Percentiles rank a stretch among this genome's conserved stretches.
Conservation (phyloP, 2,797 vertebrate species). For the Ptychadena robeensis region DNA sequence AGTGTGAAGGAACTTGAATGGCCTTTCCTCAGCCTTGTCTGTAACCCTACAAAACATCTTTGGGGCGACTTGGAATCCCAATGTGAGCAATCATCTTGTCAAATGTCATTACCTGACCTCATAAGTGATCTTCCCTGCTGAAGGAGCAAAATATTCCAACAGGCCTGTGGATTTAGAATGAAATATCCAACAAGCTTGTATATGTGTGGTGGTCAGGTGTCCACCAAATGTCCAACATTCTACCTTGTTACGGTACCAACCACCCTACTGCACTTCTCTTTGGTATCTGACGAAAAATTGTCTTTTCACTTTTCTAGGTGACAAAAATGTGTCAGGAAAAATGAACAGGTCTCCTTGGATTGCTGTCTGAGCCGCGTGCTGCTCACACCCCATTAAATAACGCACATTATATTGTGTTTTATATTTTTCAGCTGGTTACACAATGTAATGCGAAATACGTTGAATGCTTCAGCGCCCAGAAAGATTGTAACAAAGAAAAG, state of each 20-base stretch:
- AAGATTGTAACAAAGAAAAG: constrained; percentile 99
- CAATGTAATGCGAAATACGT: constrained; percentile 91
- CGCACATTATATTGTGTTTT: constrained; percentile 56
- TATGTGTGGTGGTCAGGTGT: background rate
- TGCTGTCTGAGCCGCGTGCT: background rate
- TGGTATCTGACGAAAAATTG: background rate
- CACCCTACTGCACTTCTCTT: background rate
- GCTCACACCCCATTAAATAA: background rate
- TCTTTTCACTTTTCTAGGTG: background rate
- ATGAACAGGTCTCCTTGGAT: background rate
- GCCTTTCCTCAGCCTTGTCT: too few relatives aligned
- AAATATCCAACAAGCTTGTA: too few relatives aligned
- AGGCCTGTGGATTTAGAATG: too few relatives aligned
- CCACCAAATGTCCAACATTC: background rate
- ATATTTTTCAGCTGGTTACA: constrained; percentile 88
- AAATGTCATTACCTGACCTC: too few relatives aligned
- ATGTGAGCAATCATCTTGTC: too few relatives aligned
- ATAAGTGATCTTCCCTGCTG: too few relatives aligned
- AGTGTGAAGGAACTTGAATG: too few relatives aligned
- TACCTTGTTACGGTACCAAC: too few relatives aligned
- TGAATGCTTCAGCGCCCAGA: constrained; percentile 97
- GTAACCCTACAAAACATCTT: too few relatives aligned
- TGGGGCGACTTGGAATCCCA: too few relatives aligned
- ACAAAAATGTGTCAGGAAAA: background rate
- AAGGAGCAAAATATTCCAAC: too few relatives aligned